These are phyloP conservation scores for Alexandromys fortis DNA, from an alignment of 2,113 vertebrate genomes.

Conservation along the genomic window DNA sequence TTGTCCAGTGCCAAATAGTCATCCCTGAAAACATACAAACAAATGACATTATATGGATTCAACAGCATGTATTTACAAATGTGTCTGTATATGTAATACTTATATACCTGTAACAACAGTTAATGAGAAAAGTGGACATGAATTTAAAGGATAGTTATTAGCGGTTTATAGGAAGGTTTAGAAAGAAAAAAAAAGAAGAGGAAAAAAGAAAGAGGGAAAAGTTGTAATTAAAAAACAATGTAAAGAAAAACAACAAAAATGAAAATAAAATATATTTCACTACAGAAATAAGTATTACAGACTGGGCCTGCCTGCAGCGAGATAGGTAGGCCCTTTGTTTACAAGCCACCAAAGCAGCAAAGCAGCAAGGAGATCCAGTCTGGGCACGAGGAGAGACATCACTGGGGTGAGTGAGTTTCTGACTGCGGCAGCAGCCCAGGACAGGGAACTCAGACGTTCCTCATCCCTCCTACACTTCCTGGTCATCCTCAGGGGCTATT, in stretches of 20 bases:
- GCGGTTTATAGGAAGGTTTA: background rate
- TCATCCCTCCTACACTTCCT: too few relatives aligned
- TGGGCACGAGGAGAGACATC: too few relatives aligned
- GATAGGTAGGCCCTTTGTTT: too few relatives aligned
- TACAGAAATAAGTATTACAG: background rate
- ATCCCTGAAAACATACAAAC: background rate
- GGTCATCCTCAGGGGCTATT: too few relatives aligned
- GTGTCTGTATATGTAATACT: background rate
- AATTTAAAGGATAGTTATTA: background rate
- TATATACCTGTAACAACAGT: background rate
- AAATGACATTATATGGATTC: background rate
- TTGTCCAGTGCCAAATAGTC: background rate
- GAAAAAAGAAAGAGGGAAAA: background rate
- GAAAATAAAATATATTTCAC: background rate
- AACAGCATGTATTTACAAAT: too few relatives aligned
- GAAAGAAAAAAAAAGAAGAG: too few relatives aligned
- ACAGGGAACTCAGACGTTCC: too few relatives aligned
- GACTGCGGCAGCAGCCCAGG: too few relatives aligned
- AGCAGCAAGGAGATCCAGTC: too few relatives aligned
- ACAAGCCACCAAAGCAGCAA: too few relatives aligned
- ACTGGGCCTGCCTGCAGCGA: too few relatives aligned
- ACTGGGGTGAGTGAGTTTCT: too few relatives aligned
- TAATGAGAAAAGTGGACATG: background rate
- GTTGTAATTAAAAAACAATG: background rate
- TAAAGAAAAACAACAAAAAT: background rate